Evolutionary conservation across 2,113 vertebrate genomes (phyloP).

Genomic region (Ellobius talpinus): DNA sequence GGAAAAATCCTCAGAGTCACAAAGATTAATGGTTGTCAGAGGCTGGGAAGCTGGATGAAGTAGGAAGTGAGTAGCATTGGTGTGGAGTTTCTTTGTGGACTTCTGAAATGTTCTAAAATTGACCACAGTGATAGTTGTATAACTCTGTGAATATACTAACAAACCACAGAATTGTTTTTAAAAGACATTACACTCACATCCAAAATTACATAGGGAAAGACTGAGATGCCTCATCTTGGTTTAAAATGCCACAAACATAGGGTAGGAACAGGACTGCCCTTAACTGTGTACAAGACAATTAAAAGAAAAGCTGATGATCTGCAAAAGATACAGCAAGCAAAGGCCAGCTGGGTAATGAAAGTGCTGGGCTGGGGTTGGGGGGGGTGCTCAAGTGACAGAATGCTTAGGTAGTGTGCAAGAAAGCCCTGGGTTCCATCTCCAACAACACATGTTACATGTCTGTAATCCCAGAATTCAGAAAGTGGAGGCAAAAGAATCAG

Average conservation of each 20-base stretch:
- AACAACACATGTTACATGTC: neutral
- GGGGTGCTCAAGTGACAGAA: neutral
- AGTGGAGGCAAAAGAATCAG: neutral
- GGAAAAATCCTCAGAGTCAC: slow-evolving; percentile 5
- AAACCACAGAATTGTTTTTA: slow-evolving; percentile 39
- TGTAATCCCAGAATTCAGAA: neutral
- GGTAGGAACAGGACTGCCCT: slow-evolving; percentile 28
- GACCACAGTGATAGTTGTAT: neutral
- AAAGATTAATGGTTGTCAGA: neutral
- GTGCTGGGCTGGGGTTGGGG: neutral
- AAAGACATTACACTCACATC: slow-evolving; percentile 20
- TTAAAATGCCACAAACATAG: slow-evolving; percentile 27
- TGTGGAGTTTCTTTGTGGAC: neutral
- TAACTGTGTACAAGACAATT: neutral
- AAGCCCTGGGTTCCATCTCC: neutral
- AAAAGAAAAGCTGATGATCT: neutral
- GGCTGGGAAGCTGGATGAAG: neutral
- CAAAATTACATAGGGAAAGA: slow-evolving; percentile 61
- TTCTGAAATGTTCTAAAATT: slow-evolving; percentile 46
- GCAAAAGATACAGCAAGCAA: neutral
- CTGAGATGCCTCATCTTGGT: slow-evolving; percentile 33
- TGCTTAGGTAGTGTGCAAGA: neutral
- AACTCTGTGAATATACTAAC: slow-evolving; percentile 43
- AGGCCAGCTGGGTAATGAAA: neutral
- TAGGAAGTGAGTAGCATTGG: neutral